A percentile compares a stretch with the other conserved stretches of the same genome.
Evolutionary conservation across 2,888 invertebrate genomes (phyloP).

Genomic region (Pachydiplax longipennis): DNA sequence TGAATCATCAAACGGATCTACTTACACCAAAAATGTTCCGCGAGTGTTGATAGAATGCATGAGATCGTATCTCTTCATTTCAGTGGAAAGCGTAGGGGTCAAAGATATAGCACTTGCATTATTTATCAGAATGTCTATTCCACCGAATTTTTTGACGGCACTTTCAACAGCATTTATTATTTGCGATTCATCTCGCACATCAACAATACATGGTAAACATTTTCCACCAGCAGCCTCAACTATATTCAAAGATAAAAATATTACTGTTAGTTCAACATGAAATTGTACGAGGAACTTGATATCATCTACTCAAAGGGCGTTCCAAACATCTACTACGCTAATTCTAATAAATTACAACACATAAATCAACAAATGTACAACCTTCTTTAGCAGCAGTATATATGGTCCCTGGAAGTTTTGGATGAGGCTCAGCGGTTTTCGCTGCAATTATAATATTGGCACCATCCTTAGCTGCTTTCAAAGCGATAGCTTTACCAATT

Average conservation of each 20-base stretch:
- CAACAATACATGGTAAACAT: constrained; percentile 85
- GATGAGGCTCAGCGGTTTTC: constrained; percentile 89
- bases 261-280: neutral
- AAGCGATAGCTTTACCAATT: constrained; percentile 93
- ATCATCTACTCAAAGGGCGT: neutral
- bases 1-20: constrained; percentile 49
- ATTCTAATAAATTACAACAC: too few species aligned
- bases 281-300: neutral
- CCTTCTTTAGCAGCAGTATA: constrained; percentile 90
- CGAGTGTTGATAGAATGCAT: constrained; percentile 95
- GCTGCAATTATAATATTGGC: constrained; percentile 92
- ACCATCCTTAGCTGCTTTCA: constrained; percentile 91
- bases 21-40: constrained; percentile 93
- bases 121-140: constrained; percentile 93
- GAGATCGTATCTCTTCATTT: constrained; percentile 96
- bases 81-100: constrained; percentile 80
- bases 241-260: constrained; percentile 58
- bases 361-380: constrained; percentile 55
- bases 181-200: constrained; percentile 84
- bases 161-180: constrained; percentile 74
- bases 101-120: constrained; percentile 95
- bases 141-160: constrained; percentile 87
- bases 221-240: constrained; percentile 88
- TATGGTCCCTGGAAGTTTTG: constrained; percentile 91
- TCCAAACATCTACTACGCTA: too few species aligned